Base-by-base conservation (phyloP, 1,140 invertebrate genomes). In the Ephestia elutella region DNA sequence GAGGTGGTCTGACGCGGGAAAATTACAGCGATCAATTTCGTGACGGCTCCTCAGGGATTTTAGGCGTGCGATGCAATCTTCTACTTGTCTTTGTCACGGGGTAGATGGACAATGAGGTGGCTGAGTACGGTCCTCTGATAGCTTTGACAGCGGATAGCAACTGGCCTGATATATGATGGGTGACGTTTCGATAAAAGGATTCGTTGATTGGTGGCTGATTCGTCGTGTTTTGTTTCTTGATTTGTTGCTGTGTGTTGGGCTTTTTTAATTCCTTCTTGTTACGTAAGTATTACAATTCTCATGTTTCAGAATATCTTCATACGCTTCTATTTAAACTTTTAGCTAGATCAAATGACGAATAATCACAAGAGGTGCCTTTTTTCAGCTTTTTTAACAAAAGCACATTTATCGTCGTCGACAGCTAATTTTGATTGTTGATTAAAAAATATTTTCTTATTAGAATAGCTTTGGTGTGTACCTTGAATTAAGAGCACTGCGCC, bases 1-100 rank as follows among this genome's bases (percentile, higher is more conserved):
- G 63, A 63, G 53, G 59, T 50, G 56, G 60, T 68, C 66, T 62
- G 70, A 71, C 71, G 66, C 72, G 64, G 57, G 71, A 68, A 80
- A 82, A 84, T 84, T 82, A 79, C 81, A 60, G 50, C 79, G 78
- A 84, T 84, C 81, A 82, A 84, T 84, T 78, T 73, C 74, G 65
- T 65, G 54, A 66, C 67, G 65, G 62, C 69, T 62, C 75, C 72
- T 60, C 28, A 4, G 75, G 73, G 80, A 85, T 75, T 85, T 77
- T 73, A 75, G 72, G 63, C 66, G 70, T 68, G 59, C 68, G 75
- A 69, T 80, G 74, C 79, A 82, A 85, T 85, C 80, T 82, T 81
- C 78, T 59, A 81, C 78, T 85, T 81, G 78, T 85, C 80, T 80
- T 75, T 78, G 80, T 80, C 78, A 75, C 59, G 28, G 51, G 50